phyloP scores from a whole-genome alignment of 2,797 vertebrate genomes.

The Falco rusticolus region DNA sequence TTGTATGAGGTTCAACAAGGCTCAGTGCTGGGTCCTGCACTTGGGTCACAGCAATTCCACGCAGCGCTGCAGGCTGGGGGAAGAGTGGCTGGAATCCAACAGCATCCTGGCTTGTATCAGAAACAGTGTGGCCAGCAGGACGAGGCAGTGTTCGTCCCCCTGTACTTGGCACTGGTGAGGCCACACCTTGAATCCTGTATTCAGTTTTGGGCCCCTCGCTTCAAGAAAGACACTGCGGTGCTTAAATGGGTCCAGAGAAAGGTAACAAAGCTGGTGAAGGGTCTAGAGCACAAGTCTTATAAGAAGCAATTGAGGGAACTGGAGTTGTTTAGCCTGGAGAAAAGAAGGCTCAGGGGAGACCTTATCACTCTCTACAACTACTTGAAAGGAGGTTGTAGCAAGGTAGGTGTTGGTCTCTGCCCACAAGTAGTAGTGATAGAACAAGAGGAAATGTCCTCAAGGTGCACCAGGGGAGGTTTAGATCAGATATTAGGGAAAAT shows the following conservation, averaged over 20 bases:
- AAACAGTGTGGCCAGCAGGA: not conserved
- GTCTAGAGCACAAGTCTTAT: not conserved
- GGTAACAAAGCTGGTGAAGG: not conserved
- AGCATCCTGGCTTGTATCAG: not conserved
- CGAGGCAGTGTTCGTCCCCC: not conserved
- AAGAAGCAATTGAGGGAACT: not conserved
- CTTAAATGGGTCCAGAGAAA: not conserved
- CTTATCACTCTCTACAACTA: not conserved
- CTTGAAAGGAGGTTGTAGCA: not conserved
- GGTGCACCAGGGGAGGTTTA: not conserved
- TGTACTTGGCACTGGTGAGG: not conserved
- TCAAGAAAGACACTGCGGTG: not conserved
- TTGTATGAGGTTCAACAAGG: not conserved
- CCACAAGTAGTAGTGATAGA: not conserved
- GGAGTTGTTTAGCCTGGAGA: not conserved
- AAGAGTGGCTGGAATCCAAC: not conserved
- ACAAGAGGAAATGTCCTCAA: not conserved
- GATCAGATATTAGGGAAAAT: not conserved
- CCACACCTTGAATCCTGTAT: accelerated
- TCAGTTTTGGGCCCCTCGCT: accelerated
- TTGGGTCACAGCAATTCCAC: not conserved
- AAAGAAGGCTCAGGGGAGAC: not conserved
- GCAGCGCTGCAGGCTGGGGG: not conserved
- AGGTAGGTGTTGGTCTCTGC: not conserved
- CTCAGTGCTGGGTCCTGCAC: not conserved